Conservation (phyloP, 1,140 invertebrate genomes). For the Ceratina australensis region DNA sequence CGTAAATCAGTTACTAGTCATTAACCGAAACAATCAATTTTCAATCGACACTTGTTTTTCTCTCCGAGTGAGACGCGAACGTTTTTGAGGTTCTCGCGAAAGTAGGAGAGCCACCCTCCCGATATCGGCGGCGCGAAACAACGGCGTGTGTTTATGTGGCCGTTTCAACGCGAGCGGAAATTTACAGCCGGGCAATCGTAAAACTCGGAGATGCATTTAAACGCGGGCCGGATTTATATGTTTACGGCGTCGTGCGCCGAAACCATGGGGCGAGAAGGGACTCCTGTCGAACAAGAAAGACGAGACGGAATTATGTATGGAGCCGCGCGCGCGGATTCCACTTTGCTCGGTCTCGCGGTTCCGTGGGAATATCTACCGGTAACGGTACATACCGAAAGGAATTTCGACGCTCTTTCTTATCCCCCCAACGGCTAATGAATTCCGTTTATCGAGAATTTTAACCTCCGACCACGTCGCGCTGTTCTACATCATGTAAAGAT, state of each 20-base stretch:
- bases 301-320: slow-evolving; percentile 51
- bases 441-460: too few relatives aligned
- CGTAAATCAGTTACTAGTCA: too few relatives aligned
- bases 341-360: too few relatives aligned
- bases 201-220: slow-evolving; percentile 63
- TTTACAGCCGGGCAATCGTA: slow-evolving; percentile 64
- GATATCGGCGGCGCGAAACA: slow-evolving; percentile 11
- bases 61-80: too few relatives aligned
- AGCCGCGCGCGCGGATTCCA: background rate
- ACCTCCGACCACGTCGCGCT: too few relatives aligned
- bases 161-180: slow-evolving; percentile 59
- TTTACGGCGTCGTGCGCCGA: slow-evolving; percentile 54
- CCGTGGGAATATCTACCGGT: slow-evolving; percentile 7
- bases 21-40: too few relatives aligned
- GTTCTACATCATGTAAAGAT: too few relatives aligned
- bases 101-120: slow-evolving; percentile 23
- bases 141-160: slow-evolving; percentile 47
- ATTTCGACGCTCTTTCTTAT: too few relatives aligned
- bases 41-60: too few relatives aligned
- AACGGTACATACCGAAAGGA: slow-evolving; percentile 13
- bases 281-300: slow-evolving; percentile 57
- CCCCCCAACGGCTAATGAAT: too few relatives aligned
- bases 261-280: slow-evolving; percentile 58
- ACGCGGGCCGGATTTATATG: slow-evolving; percentile 64
- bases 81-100: slow-evolving; percentile 25